Evolutionary conservation across 2,797 vertebrate species (phyloP).

Genomic region (Meriones psammophilus): DNA sequence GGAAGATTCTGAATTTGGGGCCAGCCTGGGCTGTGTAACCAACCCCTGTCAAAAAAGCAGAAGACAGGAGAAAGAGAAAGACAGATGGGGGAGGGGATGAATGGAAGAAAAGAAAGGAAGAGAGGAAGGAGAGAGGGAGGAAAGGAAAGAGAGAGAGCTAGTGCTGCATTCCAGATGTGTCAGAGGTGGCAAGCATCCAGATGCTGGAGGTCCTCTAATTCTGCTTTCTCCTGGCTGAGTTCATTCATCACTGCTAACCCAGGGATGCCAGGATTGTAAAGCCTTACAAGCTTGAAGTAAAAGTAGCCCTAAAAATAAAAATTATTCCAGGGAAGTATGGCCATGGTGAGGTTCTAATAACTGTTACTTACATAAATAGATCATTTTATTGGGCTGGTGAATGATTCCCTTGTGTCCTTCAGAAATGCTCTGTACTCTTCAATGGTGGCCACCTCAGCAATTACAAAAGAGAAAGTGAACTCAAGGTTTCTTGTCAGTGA

Average conservation of each 20-base stretch:
- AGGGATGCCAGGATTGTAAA: conserved; percentile 54
- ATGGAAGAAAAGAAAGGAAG: neutral
- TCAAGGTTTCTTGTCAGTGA: conserved; percentile 68
- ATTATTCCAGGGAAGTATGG: conserved; percentile 64
- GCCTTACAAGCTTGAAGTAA: conserved; percentile 44
- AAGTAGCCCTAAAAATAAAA: conserved; percentile 61
- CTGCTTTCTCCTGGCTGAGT: conserved; percentile 27
- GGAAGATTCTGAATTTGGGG: neutral
- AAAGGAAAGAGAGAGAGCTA: neutral
- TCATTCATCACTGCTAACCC: conserved; percentile 19
- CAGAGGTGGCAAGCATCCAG: neutral
- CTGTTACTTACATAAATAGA: conserved; percentile 72
- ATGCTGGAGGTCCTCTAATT: neutral
- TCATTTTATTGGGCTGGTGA: conserved; percentile 77
- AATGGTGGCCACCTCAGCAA: conserved; percentile 18
- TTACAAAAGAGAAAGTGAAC: conserved; percentile 70
- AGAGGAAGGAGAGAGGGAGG: neutral
- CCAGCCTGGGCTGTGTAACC: neutral
- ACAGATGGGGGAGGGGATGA: neutral
- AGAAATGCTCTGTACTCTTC: conserved; percentile 68
- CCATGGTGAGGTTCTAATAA: conserved; percentile 71
- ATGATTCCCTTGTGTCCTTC: conserved; percentile 69
- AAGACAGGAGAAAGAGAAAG: neutral
- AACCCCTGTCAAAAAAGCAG: neutral
- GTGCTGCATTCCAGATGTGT: neutral